phyloP scores from a whole-genome alignment of 1,140 invertebrate genomes.

The Octopus sinensis region DNA sequence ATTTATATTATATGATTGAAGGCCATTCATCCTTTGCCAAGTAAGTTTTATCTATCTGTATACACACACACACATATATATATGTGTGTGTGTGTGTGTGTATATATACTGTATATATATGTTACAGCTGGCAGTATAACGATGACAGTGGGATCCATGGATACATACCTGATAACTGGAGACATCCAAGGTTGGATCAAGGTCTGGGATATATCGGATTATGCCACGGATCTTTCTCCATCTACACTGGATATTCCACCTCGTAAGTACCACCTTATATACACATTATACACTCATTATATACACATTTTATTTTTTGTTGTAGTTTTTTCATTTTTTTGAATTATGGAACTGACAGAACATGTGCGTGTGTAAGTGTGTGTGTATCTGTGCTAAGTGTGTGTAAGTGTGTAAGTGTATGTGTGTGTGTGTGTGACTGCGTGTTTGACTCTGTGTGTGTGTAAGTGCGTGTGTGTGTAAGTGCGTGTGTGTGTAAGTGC shows the following conservation, averaged over 20 bases:
- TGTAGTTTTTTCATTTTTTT: no score
- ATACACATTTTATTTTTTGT: not conserved
- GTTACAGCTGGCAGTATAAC: constrained; percentile 52
- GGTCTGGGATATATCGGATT: constrained; percentile 54
- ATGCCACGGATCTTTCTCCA: constrained; percentile 36
- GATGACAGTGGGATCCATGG: constrained; percentile 50
- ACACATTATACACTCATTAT: not conserved
- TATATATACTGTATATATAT: constrained; percentile 19
- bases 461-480: not conserved
- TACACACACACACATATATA: not conserved
- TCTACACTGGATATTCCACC: constrained; percentile 37
- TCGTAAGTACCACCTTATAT: constrained; percentile 35
- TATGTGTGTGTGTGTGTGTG: constrained; percentile 16
- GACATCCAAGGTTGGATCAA: constrained; percentile 55
- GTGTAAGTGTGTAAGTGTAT: not conserved
- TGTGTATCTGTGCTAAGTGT: not conserved
- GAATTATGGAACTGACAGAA: no score
- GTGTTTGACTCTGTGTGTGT: not conserved
- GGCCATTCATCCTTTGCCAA: not conserved
- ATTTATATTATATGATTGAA: no score
- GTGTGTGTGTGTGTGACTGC: not conserved
- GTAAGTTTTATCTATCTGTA: not conserved
- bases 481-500: not conserved
- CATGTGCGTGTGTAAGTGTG: not conserved
- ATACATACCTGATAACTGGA: constrained; percentile 52